Evolutionary conservation across 1,140 invertebrate species (phyloP), one percentile per base, ranked within the genome.

Genomic region (Radopholus similis): DNA sequence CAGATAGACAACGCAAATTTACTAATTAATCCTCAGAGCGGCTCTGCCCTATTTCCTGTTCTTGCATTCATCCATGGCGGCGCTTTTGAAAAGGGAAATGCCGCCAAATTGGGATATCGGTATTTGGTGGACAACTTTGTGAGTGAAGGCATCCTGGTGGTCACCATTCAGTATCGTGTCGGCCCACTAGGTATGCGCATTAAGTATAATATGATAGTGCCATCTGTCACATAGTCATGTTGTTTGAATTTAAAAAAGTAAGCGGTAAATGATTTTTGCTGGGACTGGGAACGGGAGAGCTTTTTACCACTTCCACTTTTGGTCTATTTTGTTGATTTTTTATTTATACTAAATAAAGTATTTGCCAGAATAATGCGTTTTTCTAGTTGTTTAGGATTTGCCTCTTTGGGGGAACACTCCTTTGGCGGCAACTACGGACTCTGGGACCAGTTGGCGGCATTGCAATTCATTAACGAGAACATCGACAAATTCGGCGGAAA

Each of bases 121-220:
- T 13, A 60, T 15, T 21, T 60, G 5, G 53, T 23, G 13, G 32
- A 53, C 23, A 18, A 37, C 30, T 65, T 53, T 26, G 35, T 34
- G 30, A 32, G 13, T 28, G 57, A 34, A 64, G 64, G 64, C 23
- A 64, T 65, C 30, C 21, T 65, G 38, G 15, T 40, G 35, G 64
- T 65, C 2, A 32, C 47, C 13, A 59, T 65, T 5, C 40, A 65
- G 21, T 65, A 65, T 54, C 28, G 64, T 6, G 30, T 65, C 11
- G 75, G 72, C 53, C 9, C 51, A 4, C 21, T 74, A 15, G 60
- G 60, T 56, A 6, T 8, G 54, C n/a, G n/a, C 21, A 42, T 42
- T 42, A n/a, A n/a, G n/a, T n/a, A n/a, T n/a, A n/a, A n/a, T n/a
- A n/a, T n/a, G n/a, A n/a, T n/a, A n/a, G n/a, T n/a, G n/a, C n/a